phyloP scores from a whole-genome alignment of 2,888 invertebrate genomes.

The Carpatolechia fugitivella region DNA sequence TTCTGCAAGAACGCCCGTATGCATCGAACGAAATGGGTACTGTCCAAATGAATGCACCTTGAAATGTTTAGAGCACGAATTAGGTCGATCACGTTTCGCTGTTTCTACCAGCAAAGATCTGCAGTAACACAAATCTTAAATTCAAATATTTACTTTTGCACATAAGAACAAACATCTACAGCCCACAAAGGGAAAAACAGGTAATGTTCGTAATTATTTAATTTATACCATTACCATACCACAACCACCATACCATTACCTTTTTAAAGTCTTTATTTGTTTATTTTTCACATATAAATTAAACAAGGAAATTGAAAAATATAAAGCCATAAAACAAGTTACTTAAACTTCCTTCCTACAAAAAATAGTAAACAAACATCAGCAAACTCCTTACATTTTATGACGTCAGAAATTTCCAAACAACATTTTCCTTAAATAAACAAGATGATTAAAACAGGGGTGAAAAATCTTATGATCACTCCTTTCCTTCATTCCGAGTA shows the following conservation, averaged over 20 bases:
- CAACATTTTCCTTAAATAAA: constrained; percentile 27
- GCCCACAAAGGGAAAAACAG: too few species aligned
- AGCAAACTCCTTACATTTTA: background rate
- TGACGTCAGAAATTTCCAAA: constrained; percentile 23
- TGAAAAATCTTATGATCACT: constrained; percentile 54
- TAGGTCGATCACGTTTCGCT: constrained; percentile 24
- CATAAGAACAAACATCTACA: too few species aligned
- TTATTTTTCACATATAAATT: too few species aligned
- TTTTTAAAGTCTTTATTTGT: too few species aligned
- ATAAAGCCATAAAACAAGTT: too few species aligned
- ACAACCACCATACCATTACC: too few species aligned
- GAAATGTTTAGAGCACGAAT: constrained; percentile 36
- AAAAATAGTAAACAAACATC: too few species aligned
- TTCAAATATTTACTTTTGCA: too few species aligned
- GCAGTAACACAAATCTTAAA: background rate
- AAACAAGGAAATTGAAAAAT: too few species aligned
- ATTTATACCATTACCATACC: too few species aligned
- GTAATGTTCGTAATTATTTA: too few species aligned
- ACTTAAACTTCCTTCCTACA: too few species aligned
- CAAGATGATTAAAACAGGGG: constrained; percentile 47
- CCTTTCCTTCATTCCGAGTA: constrained; percentile 45
- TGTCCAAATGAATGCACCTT: constrained; percentile 40
- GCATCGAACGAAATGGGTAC: constrained; percentile 24
- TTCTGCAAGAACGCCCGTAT: constrained; percentile 25
- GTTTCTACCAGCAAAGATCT: background rate